Base-by-base conservation (phyloP, 2,888 invertebrate species). In the Harmothoe impar region DNA sequence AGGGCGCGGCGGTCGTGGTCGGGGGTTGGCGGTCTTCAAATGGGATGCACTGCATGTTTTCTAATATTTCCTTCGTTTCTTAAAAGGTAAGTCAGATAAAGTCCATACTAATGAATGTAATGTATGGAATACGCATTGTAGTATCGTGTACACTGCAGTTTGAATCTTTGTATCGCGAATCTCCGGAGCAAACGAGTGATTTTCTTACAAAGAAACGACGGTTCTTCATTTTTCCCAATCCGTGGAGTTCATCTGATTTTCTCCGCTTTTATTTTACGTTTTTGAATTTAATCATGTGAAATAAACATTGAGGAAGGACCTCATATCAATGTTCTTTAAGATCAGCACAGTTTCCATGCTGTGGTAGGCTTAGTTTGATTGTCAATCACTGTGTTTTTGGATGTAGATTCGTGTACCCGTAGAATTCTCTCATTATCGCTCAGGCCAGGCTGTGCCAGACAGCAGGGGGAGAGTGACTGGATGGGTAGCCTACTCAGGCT, bases 1-100 rank as follows among this genome's bases (percentile, higher is more conserved):
- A 15, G 5, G 72, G 72, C 72, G 72, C 72, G 72, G 72, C 72
- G 25, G 72, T 72, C 29, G 31, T 25, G 15, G 15, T 25, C 15
- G 5, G 72, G 72, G 29, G n/a, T 72, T 72, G 72, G 72, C 72
- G 72, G 72, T 72, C 72, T 72, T 72, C 72, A 72, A 72, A 72
- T 72, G 72, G 72, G 31, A 15, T n/a, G 72, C 25, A 0, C 15
- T 1, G 72, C 29, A 29, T n/a, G 12, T 72, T 72, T 29, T 15
- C 72, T 29, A 29, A 62, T 62, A 72, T 72, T 72, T 72, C 25
- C 31, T 25, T n/a, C 72, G 29, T 15, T 72, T 72, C 3, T 72
- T 29, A 29, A 72, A 29, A 72, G 29, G 25, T 25, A 72, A 25
- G 72, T 29, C 29, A 12, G 29, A 29, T 0, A 72, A n/a, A 15